Conservation (phyloP, 92 coral and sea anemone species). For the Porites divaricata region DNA sequence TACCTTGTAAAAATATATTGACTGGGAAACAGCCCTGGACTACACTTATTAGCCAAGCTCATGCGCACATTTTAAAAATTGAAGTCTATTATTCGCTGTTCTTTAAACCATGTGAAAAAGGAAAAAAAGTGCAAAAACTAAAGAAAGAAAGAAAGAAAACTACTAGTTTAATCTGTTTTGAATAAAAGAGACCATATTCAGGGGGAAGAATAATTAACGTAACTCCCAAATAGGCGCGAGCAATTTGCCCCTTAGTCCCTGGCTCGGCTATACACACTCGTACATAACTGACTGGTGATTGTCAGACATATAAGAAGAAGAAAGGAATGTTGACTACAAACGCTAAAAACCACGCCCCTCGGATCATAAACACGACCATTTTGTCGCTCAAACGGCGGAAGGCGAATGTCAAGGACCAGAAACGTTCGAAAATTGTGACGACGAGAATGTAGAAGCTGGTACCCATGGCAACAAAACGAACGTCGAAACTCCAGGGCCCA, state of each 20-base stretch:
- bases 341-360: conserved; percentile 32
- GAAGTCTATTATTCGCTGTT: too few relatives aligned
- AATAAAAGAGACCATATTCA: too few relatives aligned
- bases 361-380: conserved; percentile 6
- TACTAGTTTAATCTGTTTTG: neutral
- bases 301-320: conserved; percentile 17
- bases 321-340: conserved; percentile 21
- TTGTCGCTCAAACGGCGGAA: conserved; percentile 2
- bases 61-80: too few relatives aligned
- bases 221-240: conserved; percentile 23
- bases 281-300: conserved; percentile 15
- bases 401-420: conserved; percentile 31
- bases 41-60: too few relatives aligned
- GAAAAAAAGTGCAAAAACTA: neutral
- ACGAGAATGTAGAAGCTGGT: conserved; percentile 30
- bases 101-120: too few relatives aligned
- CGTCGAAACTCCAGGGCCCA: too few relatives aligned
- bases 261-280: conserved; percentile 23
- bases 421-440: conserved; percentile 32
- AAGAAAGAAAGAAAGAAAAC: neutral
- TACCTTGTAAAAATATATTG: too few relatives aligned
- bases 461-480: conserved; percentile 30
- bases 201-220: neutral
- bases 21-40: too few relatives aligned
- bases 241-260: neutral